A percentile compares a stretch with the other conserved stretches of the same genome.
Evolutionary conservation across 2,797 vertebrate species (phyloP).

Genomic region (Anisognathus igniventris): DNA sequence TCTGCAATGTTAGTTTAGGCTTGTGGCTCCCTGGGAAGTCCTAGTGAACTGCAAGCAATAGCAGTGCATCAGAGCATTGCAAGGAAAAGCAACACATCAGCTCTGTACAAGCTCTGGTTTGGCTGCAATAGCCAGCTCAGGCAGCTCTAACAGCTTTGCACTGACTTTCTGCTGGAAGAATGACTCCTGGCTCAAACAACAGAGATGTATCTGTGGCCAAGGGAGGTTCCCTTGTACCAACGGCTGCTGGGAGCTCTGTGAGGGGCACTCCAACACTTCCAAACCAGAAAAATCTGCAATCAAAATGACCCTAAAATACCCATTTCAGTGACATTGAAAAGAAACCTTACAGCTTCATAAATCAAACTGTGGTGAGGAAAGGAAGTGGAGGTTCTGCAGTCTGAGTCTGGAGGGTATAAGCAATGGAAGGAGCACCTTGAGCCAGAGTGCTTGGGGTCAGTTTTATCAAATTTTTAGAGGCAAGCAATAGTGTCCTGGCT

Average conservation of each 20-base stretch:
- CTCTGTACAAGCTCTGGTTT: neutral
- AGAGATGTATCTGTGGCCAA: neutral
- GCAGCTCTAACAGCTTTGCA: neutral
- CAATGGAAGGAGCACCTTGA: neutral
- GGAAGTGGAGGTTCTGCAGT: neutral
- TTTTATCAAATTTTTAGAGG: neutral
- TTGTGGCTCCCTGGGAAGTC: constrained; percentile 7
- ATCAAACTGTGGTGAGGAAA: neutral
- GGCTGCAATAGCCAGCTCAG: neutral
- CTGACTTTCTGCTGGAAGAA: constrained; percentile 9
- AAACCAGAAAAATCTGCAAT: neutral
- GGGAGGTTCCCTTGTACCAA: neutral
- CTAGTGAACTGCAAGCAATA: neutral
- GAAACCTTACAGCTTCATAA: neutral
- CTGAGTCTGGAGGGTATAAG: neutral
- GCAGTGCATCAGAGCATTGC: neutral
- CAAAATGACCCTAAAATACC: neutral
- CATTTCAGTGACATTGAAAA: neutral
- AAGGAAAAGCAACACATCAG: constrained; percentile 1
- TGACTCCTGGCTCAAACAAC: neutral
- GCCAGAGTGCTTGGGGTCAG: rapidly evolving
- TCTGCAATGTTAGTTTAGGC: neutral
- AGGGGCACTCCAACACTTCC: neutral
- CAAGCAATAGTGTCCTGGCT: neutral
- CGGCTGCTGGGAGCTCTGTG: neutral